phyloP scores from a whole-genome alignment of 1,140 invertebrate genomes.

The Bombus confusus region DNA sequence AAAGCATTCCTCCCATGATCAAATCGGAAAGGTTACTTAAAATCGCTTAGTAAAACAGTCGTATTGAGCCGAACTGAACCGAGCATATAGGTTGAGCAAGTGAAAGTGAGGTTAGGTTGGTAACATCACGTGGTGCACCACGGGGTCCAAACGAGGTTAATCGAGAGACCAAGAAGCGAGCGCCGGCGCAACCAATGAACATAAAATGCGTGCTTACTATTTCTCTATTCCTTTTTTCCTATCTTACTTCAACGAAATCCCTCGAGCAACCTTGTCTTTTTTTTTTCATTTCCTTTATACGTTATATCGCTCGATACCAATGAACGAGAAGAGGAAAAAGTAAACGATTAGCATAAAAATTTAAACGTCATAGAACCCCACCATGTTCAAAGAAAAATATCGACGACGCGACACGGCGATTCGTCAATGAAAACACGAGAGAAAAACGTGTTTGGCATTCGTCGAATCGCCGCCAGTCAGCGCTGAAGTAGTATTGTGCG shows the following conservation, averaged over 20 bases:
- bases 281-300: neutral
- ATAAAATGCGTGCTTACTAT: conserved; percentile 52
- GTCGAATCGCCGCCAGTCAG: conserved; percentile 59
- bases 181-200: conserved; percentile 75
- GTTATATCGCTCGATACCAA: neutral
- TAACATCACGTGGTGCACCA: conserved; percentile 78
- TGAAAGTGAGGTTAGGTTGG: conserved; percentile 70
- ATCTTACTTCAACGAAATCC: neutral
- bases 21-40: conserved; percentile 51
- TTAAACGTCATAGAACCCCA: conserved; percentile 4
- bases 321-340: too few relatives aligned
- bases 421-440: conserved; percentile 3
- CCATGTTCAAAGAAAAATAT: conserved; percentile 2
- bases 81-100: conserved; percentile 68
- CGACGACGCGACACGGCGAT: neutral
- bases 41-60: conserved; percentile 12
- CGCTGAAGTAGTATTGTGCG: conserved; percentile 62
- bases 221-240: conserved; percentile 19
- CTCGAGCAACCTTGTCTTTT: neutral
- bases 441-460: conserved; percentile 7
- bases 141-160: conserved; percentile 81
- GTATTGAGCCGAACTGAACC: conserved; percentile 50
- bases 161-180: conserved; percentile 69
- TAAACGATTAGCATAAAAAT: neutral
- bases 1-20: conserved; percentile 18